Evolutionary conservation across 2,797 vertebrate species (phyloP), one percentile per base, ranked within the genome.

Genomic region (Heteromormyrus szaboi): DNA sequence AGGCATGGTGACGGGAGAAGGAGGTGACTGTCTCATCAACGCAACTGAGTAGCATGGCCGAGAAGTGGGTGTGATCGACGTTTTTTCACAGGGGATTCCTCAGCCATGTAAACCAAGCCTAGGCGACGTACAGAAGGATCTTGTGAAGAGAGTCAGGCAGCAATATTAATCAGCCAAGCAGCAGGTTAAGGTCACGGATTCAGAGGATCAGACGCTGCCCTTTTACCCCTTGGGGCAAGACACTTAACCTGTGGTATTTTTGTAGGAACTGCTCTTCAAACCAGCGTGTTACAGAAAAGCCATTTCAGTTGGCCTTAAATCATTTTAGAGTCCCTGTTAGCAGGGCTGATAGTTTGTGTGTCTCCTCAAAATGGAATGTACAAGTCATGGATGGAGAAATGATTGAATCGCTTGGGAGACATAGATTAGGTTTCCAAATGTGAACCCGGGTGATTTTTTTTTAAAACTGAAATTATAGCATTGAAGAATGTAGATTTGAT

Each of bases 211-310:
- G 41, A 46, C 3, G 2, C 56, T 48, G 41, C 4, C 41, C 22
- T 54, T 86, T 51, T 54, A 29, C 84, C 48, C 51, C 19, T 7
- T 25, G 84, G 84, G 68, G 48, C 22, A 56, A n/a, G 84, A 56
- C 50, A 37, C 48, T 56, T 86, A 86, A 33, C 84, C 51, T 86
- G 84, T 14, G 48, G 84, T 86, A 25, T 86, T 86, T 50, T n/a
- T 50, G 9, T 25, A 51, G 11, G 8, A 51, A 85, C n/a, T 50
- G 81, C 44, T 85, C 8, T 48, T 85, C 81, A 50, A 25, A 51
- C 48, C 81, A 29, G 11, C 29, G 14, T 25, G 22, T 25, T 50
- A 51, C 81, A 51, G 44, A 22, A 85, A 48, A 50, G 81, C 7
- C 22, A 11, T 85, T 85, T 85, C n/a, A 25, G 48, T 29, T 48